phyloP scores from a whole-genome alignment of 2,888 invertebrate genomes.

The Drosophila suboccidentalis region DNA sequence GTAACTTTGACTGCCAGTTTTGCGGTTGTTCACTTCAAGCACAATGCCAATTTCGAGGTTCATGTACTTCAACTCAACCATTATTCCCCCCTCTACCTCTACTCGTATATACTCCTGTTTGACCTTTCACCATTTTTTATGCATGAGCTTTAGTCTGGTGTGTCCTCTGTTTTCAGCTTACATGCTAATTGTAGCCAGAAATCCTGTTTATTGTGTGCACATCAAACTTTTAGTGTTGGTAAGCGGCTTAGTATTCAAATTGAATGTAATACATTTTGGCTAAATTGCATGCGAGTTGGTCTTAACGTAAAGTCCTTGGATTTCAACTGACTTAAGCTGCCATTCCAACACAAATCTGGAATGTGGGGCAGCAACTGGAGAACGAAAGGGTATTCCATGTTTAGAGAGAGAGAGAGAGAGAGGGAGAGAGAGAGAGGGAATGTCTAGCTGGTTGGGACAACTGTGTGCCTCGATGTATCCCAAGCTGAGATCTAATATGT shows the following conservation, averaged over 20 bases:
- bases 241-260: constrained; percentile 82
- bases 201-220: constrained; percentile 80
- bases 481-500: constrained; percentile 36
- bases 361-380: constrained; percentile 9
- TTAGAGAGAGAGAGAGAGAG: not conserved
- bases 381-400: constrained; percentile 43
- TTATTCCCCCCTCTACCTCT: not conserved
- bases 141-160: constrained; percentile 40
- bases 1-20: constrained; percentile 55
- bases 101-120: constrained; percentile 14
- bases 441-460: constrained; percentile 19
- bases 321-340: constrained; percentile 71
- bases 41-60: constrained; percentile 70
- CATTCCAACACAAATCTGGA: constrained; percentile 13
- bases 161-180: constrained; percentile 62
- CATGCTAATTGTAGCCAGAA: constrained; percentile 79
- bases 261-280: constrained; percentile 79
- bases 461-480: constrained; percentile 6
- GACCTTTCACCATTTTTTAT: constrained; percentile 61
- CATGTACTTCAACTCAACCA: constrained; percentile 40
- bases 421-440: not conserved
- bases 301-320: constrained; percentile 71
- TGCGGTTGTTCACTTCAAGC: constrained; percentile 57
- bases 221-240: constrained; percentile 81
- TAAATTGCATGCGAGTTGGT: constrained; percentile 78